Conservation (phyloP, 2,888 invertebrate species). For the Cosmopolites sordidus region DNA sequence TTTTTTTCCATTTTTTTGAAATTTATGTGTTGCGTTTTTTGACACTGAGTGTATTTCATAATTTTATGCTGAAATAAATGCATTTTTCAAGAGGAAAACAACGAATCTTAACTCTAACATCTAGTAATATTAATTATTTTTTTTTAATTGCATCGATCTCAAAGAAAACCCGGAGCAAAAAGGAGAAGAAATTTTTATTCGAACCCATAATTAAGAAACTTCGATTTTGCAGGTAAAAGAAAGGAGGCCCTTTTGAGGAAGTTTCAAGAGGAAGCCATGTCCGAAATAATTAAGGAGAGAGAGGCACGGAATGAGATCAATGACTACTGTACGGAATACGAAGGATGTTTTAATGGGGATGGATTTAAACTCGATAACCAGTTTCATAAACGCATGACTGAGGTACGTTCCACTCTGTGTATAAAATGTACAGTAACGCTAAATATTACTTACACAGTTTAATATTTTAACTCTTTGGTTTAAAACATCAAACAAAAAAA, state of each 20-base stretch:
- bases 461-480: no score
- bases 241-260: slow-evolving; percentile 34
- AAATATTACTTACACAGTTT: no score
- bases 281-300: slow-evolving; percentile 37
- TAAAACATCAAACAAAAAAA: no score
- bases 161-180: no score
- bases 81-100: no score
- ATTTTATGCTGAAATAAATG: background rate
- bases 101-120: background rate
- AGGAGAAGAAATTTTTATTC: no score
- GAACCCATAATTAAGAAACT: background rate
- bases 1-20: no score
- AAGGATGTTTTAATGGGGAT: slow-evolving; percentile 36
- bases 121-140: background rate
- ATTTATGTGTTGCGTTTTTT: no score
- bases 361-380: slow-evolving; percentile 35
- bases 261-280: slow-evolving; percentile 37
- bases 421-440: no score
- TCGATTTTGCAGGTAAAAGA: slow-evolving; percentile 31
- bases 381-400: slow-evolving; percentile 23
- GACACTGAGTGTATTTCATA: background rate
- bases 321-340: slow-evolving; percentile 44
- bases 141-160: background rate
- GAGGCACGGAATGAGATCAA: slow-evolving; percentile 31
- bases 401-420: no score